phyloP scores from a whole-genome alignment of 2,888 invertebrate species.

The Platynereis dumerilii region DNA sequence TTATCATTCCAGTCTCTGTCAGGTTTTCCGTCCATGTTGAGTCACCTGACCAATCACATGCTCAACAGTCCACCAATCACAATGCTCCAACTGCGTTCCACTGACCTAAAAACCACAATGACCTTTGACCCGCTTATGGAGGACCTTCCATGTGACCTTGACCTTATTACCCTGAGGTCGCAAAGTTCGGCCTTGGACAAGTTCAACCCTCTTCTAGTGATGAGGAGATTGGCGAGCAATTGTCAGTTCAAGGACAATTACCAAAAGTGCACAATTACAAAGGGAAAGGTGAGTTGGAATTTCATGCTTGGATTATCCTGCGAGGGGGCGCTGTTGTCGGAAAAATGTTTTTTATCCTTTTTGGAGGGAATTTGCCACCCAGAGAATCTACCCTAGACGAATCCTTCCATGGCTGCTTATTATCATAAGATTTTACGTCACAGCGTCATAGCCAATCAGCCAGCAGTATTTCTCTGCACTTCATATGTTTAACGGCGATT shows the following conservation, averaged over 20 bases:
- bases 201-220: constrained; percentile 3
- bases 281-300: constrained; percentile 19
- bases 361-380: no score
- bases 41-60: constrained; percentile 19
- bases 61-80: constrained; percentile 22
- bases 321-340: no score
- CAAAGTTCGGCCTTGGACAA: neutral
- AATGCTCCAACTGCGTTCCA: neutral
- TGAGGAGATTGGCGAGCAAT: constrained; percentile 15
- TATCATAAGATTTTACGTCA: no score
- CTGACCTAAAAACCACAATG: neutral
- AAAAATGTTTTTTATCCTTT: no score
- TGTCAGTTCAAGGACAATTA: constrained; percentile 18
- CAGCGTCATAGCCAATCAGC: no score
- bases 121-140: constrained; percentile 7
- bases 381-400: no score
- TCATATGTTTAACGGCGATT: no score
- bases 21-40: constrained; percentile 19
- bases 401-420: no score
- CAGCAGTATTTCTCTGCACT: no score
- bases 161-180: constrained; percentile 19
- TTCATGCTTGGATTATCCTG: no score
- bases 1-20: neutral
- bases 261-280: neutral
- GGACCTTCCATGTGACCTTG: constrained; percentile 22